Base-by-base conservation (phyloP, 1,140 invertebrate species). In the Meteorus sp. region DNA sequence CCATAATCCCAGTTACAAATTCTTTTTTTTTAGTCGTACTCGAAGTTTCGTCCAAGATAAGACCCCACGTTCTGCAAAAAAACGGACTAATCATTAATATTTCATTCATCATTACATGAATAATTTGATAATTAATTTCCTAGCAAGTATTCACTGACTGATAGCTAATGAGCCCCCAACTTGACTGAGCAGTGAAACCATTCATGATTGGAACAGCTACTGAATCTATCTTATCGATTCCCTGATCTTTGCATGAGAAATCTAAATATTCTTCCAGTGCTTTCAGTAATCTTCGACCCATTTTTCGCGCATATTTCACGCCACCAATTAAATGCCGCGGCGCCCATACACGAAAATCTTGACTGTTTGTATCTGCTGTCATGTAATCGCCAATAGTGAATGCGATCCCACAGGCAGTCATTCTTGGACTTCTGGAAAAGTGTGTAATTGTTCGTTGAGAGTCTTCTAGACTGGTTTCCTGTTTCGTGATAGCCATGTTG, bases 131-230 rank as follows among this genome's bases (percentile, higher is more conserved):
- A n/a, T n/a, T n/a, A n/a, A n/a, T n/a, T n/a, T n/a, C n/a, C n/a
- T n/a, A n/a, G n/a, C n/a, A n/a, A n/a, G n/a, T n/a, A 5, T 39
- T 3, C 13, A 15, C 35, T 39, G 78, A 82, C 81, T 84, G 77
- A 60, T 85, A 88, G 2, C 83, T 85, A 1, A 87, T 79, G 0
- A 88, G 68, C 5, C 86, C 86, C 86, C 90, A 94, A 75, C 93
- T 92, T 71, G 93, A 91, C 89, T 94, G 92, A 20, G 91, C 93
- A 25, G 88, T 91, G 86, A 1, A 82, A 80, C 77, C 95, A 95
- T 61, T 91, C 85, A 2, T 89, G 88, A 39, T n/a, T n/a, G n/a
- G n/a, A n/a, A 91, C 83, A 8, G 87, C 84, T 22, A 90, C 81
- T 68, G 89, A 84, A 66, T 89, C 84, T 64, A 83, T 66, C 68